Evolutionary conservation across 2,888 invertebrate species (phyloP), one percentile per base, ranked within the genome.

Genomic region (Acronicta alni): DNA sequence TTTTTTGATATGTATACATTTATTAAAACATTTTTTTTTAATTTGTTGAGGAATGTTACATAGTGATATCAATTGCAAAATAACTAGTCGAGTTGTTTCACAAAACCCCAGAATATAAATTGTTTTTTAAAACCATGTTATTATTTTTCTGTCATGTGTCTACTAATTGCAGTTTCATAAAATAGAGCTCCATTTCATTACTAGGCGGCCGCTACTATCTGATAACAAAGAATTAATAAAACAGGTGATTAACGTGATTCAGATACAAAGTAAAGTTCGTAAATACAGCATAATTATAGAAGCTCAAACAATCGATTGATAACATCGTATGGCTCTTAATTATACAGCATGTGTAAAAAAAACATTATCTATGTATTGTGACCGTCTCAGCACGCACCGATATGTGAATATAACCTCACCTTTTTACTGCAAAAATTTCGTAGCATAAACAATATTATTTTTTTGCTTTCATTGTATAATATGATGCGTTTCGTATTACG

Each of bases 281-380:
- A 49, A 55, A 57, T 26, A 63, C 45, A 52, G 43, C 15, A 0
- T 58, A 63, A 52, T 69, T 53, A 66, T 32, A 58, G 46, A 8
- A 52, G 37, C 38, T 45, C 51, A 55, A 47, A 57, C 57, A 58
- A 39, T 57, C 18, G 35, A 59, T 55, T 39, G 59, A 72, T 63
- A 61, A 46, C 57, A 61, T 72, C 58, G 48, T 42, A 63, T 46
- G 62, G 53, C 49, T 51, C 45, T 5, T 69, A 64, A 69, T 67
- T 67, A 72, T 44, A 66, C 66, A 48, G 47, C 35, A 49, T 43
- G 45, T 61, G 42, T 53, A 71, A 67, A 69, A 62, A 69, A 69
- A 57, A 60, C 49, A 46, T 61, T 38, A n/a, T 67, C 56, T 66
- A 72, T 69, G 57, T 57, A 66, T 64, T 53, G 65, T 57, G 72